Evolutionary conservation across 2,113 vertebrate genomes (phyloP), one percentile per base, ranked within the genome.

Genomic region (Saccopteryx bilineata): DNA sequence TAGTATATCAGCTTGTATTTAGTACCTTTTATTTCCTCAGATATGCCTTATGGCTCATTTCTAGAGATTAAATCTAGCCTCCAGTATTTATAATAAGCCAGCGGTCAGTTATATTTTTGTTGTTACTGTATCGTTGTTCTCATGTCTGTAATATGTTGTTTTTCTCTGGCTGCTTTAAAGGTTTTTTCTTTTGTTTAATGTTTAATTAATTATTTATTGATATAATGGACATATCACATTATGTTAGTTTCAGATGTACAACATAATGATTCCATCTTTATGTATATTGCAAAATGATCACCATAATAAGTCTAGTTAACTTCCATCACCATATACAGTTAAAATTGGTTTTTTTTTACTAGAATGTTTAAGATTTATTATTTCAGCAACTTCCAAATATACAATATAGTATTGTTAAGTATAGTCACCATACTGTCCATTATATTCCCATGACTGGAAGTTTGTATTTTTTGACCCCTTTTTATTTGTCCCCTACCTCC

Each of bases 121-220:
- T 79, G 69, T 68, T 68, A 31, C n/a, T 72, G 9, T 75, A 31
- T 68, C 46, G 9, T 75, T 39, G 46, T 96, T 88, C 31, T 92
- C 33, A 80, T 52, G 11, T 39, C 8, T 76, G 10, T 50, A 86
- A 15, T 93, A 2, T 50, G 8, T 87, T 69, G 7, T n/a, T 23
- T 86, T 92, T 86, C 15, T 79, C 14, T 21, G 33, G 50, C 17
- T 39, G 72, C 52, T 96, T 94, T 87, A 28, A 79, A 31, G 18
- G 58, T 74, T 78, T 61, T 81, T 52, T 63, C 26, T 78, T 19
- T 15, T 60, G 48, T 92, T 24, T 66, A 11, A 69, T 69, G n/a
- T 69, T n/a, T 26, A 23, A 66, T 87, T 60, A 24, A n/a, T 23
- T 74, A 46, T 87, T 58, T 72, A 69, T 71, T 72, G 54, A 87